Evolutionary conservation across 2,113 vertebrate species (phyloP).

Genomic region (Tragelaphus imberbis): DNA sequence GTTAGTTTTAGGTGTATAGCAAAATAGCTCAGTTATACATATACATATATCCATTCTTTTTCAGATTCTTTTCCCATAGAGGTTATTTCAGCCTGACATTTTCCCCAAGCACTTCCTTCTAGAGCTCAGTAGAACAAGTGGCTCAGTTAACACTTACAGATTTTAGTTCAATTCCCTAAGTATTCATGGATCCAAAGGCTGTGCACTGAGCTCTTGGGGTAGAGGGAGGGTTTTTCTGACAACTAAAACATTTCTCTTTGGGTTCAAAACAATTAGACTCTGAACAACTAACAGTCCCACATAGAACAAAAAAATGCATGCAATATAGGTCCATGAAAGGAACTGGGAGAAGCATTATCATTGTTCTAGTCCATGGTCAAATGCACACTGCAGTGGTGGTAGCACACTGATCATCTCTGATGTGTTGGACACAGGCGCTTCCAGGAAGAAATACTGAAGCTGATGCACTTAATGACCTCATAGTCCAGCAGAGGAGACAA

Average conservation of each 20-base stretch:
- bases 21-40: background rate
- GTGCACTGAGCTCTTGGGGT: background rate
- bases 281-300: background rate
- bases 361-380: background rate
- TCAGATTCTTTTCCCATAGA: background rate
- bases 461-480: background rate
- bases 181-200: background rate
- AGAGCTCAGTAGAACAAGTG: background rate
- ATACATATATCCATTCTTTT: background rate
- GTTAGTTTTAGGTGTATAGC: background rate
- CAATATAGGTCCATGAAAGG: background rate
- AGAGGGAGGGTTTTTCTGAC: background rate
- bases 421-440: background rate
- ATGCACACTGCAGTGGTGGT: background rate
- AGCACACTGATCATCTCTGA: background rate
- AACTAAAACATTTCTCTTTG: background rate
- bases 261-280: slow-evolving; percentile 8
- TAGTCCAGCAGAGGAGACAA: background rate
- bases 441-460: background rate
- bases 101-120: background rate
- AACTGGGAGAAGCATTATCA: background rate
- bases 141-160: background rate
- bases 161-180: background rate
- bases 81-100: background rate
- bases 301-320: background rate